Evolutionary conservation across 2,888 invertebrate genomes (phyloP), one percentile per base, ranked within the genome.

Genomic region (Nemotelus pantherinus): DNA sequence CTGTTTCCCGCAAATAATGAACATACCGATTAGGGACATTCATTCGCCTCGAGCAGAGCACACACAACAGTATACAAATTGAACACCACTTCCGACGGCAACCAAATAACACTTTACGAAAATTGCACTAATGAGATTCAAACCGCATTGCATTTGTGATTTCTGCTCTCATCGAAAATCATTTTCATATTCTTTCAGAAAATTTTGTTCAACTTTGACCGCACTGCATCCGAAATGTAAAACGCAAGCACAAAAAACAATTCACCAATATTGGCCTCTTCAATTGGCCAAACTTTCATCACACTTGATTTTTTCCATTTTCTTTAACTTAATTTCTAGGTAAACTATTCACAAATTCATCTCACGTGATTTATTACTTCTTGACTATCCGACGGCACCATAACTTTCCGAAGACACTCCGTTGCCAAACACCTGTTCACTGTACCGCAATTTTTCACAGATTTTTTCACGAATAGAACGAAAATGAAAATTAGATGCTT

Each of bases 341-440:
- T 6, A 7, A 43, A 70, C 44, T 48, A 53, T 43, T 70, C 70
- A 70, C 70, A 43, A 53, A 70, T 70, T 55, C 55, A 55, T 70
- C 55, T 10, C 70, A 70, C 70, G 2, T 7, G 41, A 70, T 7
- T 53, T 70, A 41, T 60, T 41, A 5, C 70, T 5, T 47, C 3
- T 47, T 5, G 55, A 70, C 9, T 43, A 55, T 70, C 70, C 70
- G 70, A 70, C 70, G 70, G 70, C 70, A 70, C 55, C 43, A 55
- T 4, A 47, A 41, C 7, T 10, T 2, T 70, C 25, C 70, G 55
- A 6, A 10, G 10, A 45, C 44, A 65, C n/a, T 55, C 53, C 70
- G 70, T 55, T 70, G 7, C 43, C 10, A 39, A 70, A 70, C 70
- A 70, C 70, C 70, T 70, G 70, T 70, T 70, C 41, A 70, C 70